phyloP scores from a whole-genome alignment of 1,140 invertebrate species.

The Babylonia areolata region DNA sequence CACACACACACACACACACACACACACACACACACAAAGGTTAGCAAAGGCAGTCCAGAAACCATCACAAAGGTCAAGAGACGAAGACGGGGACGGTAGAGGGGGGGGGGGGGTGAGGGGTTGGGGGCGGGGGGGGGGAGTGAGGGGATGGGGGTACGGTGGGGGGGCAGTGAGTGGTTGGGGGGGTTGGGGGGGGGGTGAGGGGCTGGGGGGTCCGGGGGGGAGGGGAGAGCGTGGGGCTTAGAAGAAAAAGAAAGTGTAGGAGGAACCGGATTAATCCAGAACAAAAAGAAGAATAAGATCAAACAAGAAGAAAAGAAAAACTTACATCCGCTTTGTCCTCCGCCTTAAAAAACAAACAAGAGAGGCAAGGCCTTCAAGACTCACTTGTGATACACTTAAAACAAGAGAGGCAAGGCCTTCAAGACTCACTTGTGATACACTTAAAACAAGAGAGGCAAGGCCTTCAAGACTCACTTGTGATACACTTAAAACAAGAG shows the following conservation, averaged over 20 bases:
- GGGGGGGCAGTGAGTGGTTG: neutral
- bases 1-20: neutral
- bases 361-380: too few relatives aligned
- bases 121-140: neutral
- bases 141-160: neutral
- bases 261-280: neutral
- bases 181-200: too few relatives aligned
- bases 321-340: constrained; percentile 15
- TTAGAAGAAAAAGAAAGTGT: too few relatives aligned
- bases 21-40: constrained; percentile 1
- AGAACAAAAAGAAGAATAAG: neutral
- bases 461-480: too few relatives aligned
- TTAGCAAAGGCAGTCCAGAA: neutral
- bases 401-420: too few relatives aligned
- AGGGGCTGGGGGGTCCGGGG: neutral
- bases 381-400: too few relatives aligned
- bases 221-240: neutral
- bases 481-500: too few relatives aligned
- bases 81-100: too few relatives aligned
- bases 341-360: constrained; percentile 15
- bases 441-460: too few relatives aligned
- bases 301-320: neutral
- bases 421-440: too few relatives aligned
- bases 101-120: neutral
- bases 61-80: too few relatives aligned